Conservation (phyloP, 1,140 invertebrate species). For the Potamilus streckersoni region DNA sequence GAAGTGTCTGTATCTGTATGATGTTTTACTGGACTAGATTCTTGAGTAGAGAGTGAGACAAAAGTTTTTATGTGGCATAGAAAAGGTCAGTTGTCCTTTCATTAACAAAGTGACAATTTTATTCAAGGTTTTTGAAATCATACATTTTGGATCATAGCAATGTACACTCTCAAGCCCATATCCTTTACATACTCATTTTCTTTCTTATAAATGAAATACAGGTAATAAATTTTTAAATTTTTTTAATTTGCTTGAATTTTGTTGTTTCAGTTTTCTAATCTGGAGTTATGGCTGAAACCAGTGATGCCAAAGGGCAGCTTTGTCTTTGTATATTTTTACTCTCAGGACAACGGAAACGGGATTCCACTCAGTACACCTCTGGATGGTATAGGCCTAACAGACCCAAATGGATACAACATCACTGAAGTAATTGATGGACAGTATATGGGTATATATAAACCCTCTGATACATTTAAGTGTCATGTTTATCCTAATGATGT, state of each 20-base stretch:
- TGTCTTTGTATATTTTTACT: constrained; percentile 48
- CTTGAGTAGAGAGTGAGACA: too few species aligned
- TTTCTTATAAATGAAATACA: not conserved
- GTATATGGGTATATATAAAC: constrained; percentile 77
- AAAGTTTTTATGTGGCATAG: too few species aligned
- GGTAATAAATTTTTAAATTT: not conserved
- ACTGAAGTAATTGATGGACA: constrained; percentile 71
- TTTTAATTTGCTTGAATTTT: not conserved
- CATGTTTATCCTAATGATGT: constrained; percentile 74
- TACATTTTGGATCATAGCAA: too few species aligned
- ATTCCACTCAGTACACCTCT: constrained; percentile 66
- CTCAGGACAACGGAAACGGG: constrained; percentile 35
- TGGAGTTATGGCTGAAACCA: constrained; percentile 52
- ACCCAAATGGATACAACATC: constrained; percentile 84
- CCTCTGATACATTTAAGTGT: constrained; percentile 91
- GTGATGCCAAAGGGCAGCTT: constrained; percentile 40
- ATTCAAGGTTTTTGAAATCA: too few species aligned
- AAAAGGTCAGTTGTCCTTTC: too few species aligned
- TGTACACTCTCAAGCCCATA: not conserved
- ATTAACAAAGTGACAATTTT: too few species aligned
- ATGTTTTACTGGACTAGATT: too few species aligned
- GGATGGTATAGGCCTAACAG: constrained; percentile 83
- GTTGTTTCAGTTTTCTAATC: constrained; percentile 25
- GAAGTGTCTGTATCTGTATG: too few species aligned
- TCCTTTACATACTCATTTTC: not conserved